Evolutionary conservation across 2,888 invertebrate species (phyloP), one percentile per base, ranked within the genome.

Genomic region (Drosophila mimetica): DNA sequence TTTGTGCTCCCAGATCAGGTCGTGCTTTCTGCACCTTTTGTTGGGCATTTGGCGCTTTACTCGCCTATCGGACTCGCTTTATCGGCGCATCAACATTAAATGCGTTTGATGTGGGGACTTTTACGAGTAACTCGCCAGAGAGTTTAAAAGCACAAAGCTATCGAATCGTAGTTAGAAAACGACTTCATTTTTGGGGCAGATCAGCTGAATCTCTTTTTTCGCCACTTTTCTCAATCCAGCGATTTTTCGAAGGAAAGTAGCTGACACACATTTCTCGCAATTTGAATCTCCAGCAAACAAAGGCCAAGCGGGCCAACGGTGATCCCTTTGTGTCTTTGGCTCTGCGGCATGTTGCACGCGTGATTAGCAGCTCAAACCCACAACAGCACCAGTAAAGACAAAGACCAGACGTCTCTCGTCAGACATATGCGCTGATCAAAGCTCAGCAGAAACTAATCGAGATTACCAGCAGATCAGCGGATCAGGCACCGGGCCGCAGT

Each of bases 291-390:
- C 66, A 36, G 55, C 61, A 79, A 79, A 75, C 50, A 65, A 65
- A 58, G 37, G 55, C 55, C 42, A 25, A 54, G 41, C 28, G 2
- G 30, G 44, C 16, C 30, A 57, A 53, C 57, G 64, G 52, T 76
- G 78, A 77, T 67, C 77, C 77, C 50, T 47, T 70, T 54, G 71
- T 76, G 32, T 70, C 74, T 77, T 80, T 74, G 57, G 71, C 58
- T 82, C 74, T 55, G 78, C 76, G 77, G 79, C 82, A 79, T 81
- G 84, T 84, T 84, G 81, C 84, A 82, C 76, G 83, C 82, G 84
- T 82, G 82, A 84, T 84, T 84, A 83, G 78, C 79, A 52, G 60
- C 54, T 71, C 70, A 74, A 66, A 48, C 46, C 39, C 46, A 36
- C 53, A 59, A 30, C 59, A 74, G 13, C 42, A 46, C 25, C 54